Evolutionary conservation across 2,113 vertebrate species (phyloP), one percentile per base, ranked within the genome.

Genomic region (Montifringilla adamsi): DNA sequence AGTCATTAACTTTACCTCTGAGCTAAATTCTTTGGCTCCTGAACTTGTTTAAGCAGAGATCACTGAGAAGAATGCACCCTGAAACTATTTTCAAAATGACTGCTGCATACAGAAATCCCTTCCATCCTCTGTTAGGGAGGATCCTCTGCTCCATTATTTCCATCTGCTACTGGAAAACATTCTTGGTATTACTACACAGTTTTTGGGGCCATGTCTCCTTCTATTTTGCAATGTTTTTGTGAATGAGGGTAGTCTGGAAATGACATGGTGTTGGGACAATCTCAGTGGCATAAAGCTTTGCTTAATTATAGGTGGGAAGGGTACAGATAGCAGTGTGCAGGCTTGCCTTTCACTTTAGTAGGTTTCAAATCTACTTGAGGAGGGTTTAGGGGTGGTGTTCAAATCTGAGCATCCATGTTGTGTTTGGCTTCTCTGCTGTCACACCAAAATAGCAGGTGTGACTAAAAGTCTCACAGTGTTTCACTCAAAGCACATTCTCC

Each of bases 11-110:
- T 52, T 35, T 24, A 74, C 24, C 56, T 77, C 63, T 80, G 70
- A 91, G 59, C 19, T 77, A 70, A 91, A 90, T 66, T 31, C 70
- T 77, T 43, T 63, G 70, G 39, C 56, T 91, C 33, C 43, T 77
- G 59, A 87, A 33, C 24, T 85, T 89, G 35, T 73, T 95, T 91
- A 94, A 91, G 23, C 37, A 39, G 24, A 80, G 22, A 94, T 66
- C 67, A 85, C 62, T 23, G 55, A 76, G 67, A 35, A 92, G 67
- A 73, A 95, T 70, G 63, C 11, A 58, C 21, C 67, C 76, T 41
- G 78, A 93, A 85, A 91, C 83, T 83, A 72, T 89, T 84, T 95
- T 89, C 69, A 60, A 89, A 90, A 81, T 66, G n/a, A 82, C 10
- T 47, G 26, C 37, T 86, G 37, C 26, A 39, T 55, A 46, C 17